Evolutionary conservation across 2,113 vertebrate species (phyloP).

Genomic region (Proteles cristata): DNA sequence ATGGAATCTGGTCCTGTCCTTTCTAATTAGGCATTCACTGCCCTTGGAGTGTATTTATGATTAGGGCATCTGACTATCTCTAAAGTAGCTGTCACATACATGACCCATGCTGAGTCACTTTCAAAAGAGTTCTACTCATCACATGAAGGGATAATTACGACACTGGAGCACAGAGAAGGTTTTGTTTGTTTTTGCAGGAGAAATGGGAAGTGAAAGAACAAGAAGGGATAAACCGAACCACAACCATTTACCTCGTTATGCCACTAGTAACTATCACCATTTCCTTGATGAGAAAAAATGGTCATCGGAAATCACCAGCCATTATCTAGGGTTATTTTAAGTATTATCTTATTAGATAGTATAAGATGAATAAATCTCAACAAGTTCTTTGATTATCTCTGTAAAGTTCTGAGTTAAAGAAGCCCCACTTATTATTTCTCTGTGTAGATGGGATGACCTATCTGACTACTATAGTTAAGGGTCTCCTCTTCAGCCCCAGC

Average conservation of each 20-base stretch:
- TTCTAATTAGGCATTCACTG: not conserved
- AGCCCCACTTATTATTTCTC: not conserved
- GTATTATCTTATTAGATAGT: not conserved
- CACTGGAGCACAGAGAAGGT: not conserved
- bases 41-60: not conserved
- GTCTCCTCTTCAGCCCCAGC: rapidly evolving
- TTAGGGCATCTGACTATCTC: not conserved
- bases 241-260: not conserved
- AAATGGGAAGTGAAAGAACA: not conserved
- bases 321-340: not conserved
- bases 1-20: not conserved
- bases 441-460: not conserved
- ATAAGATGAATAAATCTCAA: not conserved
- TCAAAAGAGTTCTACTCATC: not conserved
- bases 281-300: not conserved
- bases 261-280: not conserved
- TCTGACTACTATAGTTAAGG: not conserved
- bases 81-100: not conserved
- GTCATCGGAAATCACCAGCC: not conserved
- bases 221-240: not conserved
- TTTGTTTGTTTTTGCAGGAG: not conserved
- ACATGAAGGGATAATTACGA: not conserved
- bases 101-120: not conserved
- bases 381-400: not conserved
- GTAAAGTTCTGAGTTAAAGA: not conserved